phyloP scores from a whole-genome alignment of 2,797 vertebrate species.

The Rhinophrynus dorsalis region DNA sequence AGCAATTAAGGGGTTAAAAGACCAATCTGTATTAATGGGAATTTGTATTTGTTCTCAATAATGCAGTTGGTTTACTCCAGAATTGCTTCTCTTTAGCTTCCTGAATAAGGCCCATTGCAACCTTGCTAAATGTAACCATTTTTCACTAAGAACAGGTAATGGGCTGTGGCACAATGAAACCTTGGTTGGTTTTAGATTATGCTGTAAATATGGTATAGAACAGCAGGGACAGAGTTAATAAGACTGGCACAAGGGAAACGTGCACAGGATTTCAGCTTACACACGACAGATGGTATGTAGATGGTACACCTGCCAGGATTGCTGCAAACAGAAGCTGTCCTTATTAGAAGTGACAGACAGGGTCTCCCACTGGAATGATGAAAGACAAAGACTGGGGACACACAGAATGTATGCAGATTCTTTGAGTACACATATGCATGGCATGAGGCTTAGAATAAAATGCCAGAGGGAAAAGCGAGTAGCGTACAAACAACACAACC shows the following conservation, averaged over 20 bases:
- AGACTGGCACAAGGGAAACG: slow-evolving; percentile 1
- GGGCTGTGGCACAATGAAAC: no score
- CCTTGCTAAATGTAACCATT: no score
- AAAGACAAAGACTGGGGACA: slow-evolving; percentile 8
- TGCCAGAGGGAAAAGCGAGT: background rate
- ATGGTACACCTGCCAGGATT: slow-evolving; percentile 40
- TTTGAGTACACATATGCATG: slow-evolving; percentile 26
- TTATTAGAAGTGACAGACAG: slow-evolving; percentile 45
- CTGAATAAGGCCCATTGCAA: no score
- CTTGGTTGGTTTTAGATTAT: no score
- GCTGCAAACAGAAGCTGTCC: slow-evolving; percentile 45
- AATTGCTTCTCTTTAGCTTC: no score
- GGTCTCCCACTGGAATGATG: slow-evolving; percentile 32
- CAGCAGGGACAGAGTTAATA: slow-evolving; percentile 21
- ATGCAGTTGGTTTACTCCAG: no score
- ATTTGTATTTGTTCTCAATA: no score
- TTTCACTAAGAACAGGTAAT: no score
- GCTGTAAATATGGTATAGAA: no score
- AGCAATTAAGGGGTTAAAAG: no score
- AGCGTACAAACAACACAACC: background rate
- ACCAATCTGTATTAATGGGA: no score
- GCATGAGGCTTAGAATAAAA: background rate
- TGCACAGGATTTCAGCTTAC: background rate
- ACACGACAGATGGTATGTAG: slow-evolving; percentile 34
- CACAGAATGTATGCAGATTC: slow-evolving; percentile 13